Evolutionary conservation across 1,140 invertebrate genomes (phyloP), one percentile per base, ranked within the genome.

Genomic region (Dendroctonus valens): DNA sequence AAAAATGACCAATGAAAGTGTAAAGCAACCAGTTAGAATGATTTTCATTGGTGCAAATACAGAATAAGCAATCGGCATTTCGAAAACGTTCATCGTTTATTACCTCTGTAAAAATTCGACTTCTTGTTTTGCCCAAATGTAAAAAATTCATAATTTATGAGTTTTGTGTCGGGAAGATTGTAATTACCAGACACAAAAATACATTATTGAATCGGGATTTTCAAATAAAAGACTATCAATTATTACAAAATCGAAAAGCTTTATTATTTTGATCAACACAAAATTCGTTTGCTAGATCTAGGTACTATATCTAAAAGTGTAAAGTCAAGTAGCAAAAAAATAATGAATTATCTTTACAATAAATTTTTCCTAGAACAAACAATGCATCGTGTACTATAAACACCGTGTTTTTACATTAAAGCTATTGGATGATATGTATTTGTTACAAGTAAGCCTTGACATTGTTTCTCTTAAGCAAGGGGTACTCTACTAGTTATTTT

Each of bases 401-500:
- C 69, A 65, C 58, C 54, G 64, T 59, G 69, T 68, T 70, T 68
- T 65, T 60, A 65, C 50, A 70, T 71, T 71, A 71, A 71, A 71
- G 70, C 70, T 69, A 71, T 69, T 42, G 52, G 66, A 71, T 71
- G 70, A 71, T 71, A 71, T 71, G 70, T 71, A 71, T 71, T 66
- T 68, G 70, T 71, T 71, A 71, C 70, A 69, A 53, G 41, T 69
- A 71, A 71, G 70, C 70, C 61, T 71, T 71, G 65, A 71, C 70
- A 71, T 67, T 55, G 52, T 65, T 52, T 52, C 14, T 67, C 39
- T 54, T 51, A 71, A 71, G 69, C 65, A 65, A 59, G 46, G 62
- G 61, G 15, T 41, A 39, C 15, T 37, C 64, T 65, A 65, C 14
- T 39, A 59, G 64, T 41, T 65, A 46, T 58, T 65, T 41, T 49